Conservation (phyloP, 2,113 vertebrate genomes). For the Brachypodius melanocephalos region DNA sequence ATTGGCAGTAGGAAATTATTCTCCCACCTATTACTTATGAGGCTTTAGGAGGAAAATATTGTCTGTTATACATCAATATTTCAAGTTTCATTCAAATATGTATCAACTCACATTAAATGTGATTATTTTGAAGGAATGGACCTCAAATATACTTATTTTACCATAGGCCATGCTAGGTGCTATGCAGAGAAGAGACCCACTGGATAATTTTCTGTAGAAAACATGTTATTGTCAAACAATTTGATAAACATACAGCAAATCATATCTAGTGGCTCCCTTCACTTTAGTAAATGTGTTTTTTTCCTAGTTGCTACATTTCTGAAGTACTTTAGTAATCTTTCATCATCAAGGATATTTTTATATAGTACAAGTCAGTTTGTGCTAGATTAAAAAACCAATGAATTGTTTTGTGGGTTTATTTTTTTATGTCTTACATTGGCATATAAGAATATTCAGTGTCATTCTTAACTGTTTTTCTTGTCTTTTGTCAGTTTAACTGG, state of each 20-base stretch:
- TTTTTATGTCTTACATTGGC: constrained; percentile 32
- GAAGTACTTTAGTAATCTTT: constrained; percentile 3
- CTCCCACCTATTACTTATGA: background rate
- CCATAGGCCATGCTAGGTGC: background rate
- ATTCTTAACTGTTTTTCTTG: background rate
- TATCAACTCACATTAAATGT: background rate
- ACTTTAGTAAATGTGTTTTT: constrained; percentile 17
- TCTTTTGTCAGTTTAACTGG: constrained; percentile 35
- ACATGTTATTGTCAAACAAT: background rate
- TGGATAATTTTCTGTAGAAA: background rate
- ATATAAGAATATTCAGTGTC: background rate
- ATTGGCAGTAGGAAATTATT: background rate
- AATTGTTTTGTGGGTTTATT: background rate
- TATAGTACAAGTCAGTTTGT: background rate
- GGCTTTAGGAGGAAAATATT: background rate
- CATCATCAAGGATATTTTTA: constrained; percentile 32
- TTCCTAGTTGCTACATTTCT: constrained; percentile 4
- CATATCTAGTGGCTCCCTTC: background rate
- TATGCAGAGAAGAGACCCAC: background rate
- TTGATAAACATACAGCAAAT: background rate
- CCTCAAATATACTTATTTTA: background rate
- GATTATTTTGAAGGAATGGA: background rate
- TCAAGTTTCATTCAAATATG: background rate
- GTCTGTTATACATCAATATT: background rate
- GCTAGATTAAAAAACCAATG: constrained; percentile 27